Conservation (phyloP, 1,140 invertebrate species). For the Calliphora vicina region DNA sequence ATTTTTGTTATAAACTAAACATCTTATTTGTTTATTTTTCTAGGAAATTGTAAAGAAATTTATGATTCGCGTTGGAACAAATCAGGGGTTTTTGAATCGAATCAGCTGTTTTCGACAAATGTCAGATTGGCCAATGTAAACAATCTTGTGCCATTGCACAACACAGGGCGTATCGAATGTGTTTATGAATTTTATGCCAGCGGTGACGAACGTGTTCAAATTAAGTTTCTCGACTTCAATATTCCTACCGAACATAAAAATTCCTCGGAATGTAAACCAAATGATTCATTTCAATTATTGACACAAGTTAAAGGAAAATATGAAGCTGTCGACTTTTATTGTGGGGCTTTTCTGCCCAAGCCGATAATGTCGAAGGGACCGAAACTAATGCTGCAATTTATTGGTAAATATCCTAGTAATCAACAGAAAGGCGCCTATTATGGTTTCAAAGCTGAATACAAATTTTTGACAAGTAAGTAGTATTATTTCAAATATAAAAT, state of each 20-base stretch:
- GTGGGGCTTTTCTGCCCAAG: slow-evolving; percentile 78
- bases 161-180: slow-evolving; percentile 79
- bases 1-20: background rate
- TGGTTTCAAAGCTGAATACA: slow-evolving; percentile 87
- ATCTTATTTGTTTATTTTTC: slow-evolving; percentile 43
- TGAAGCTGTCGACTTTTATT: slow-evolving; percentile 77
- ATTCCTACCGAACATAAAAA: slow-evolving; percentile 55
- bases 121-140: slow-evolving; percentile 33
- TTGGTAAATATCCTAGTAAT: slow-evolving; percentile 69
- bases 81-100: slow-evolving; percentile 81
- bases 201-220: slow-evolving; percentile 71
- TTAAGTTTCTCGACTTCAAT: slow-evolving; percentile 57
- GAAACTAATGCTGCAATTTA: slow-evolving; percentile 82
- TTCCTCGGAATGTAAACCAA: slow-evolving; percentile 47
- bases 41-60: slow-evolving; percentile 72
- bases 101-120: slow-evolving; percentile 66
- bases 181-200: slow-evolving; percentile 85
- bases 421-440: slow-evolving; percentile 73
- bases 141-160: slow-evolving; percentile 12
- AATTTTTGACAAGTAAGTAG: slow-evolving; percentile 85
- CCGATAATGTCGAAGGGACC: slow-evolving; percentile 91
- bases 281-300: slow-evolving; percentile 55
- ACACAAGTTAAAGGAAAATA: slow-evolving; percentile 48
- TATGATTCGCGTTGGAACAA: slow-evolving; percentile 82
- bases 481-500: background rate